Evolutionary conservation across 2,888 invertebrate species (phyloP), one percentile per base, ranked within the genome.

Genomic region (Ellobium chinense): DNA sequence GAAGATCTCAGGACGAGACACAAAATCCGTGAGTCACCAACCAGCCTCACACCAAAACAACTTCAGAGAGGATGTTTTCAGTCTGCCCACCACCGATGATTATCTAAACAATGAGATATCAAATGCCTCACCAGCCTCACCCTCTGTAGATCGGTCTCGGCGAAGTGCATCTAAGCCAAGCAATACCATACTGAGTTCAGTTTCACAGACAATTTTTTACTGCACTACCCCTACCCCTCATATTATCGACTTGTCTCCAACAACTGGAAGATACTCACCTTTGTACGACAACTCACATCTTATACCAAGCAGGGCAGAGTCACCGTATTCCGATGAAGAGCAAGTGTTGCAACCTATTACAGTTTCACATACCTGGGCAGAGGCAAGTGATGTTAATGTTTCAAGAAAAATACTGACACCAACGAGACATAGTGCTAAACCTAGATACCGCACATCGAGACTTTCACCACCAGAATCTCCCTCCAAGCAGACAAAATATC

Each of bases 261-360:
- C 62, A 39, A 18, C 60, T 14, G n/a, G 58, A 0, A 37, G 34
- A 9, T 73, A 73, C 21, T 73, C 73, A 18, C 39, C 62, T 37
- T 34, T 73, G 14, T 73, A 62, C 37, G 73, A 73, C 62, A 73
- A 73, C 18, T 46, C 73, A 1, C 60, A 60, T 1, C 27, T 73
- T 12, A 24, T 73, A 1, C 27, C 60, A 14, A 34, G 56, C 56
- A 54, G 29, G 9, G 34, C 46, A 21, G 31, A 56, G 27, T 56
- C 56, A 5, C 18, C n/a, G 1, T 56, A 7, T 46, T 7, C 18
- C 9, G 46, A 46, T 12, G 46, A 46, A 46, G 46, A 46, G 46
- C 46, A 18, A 46, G 46, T 18, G 7, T n/a, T n/a, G n/a, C n/a
- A n/a, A n/a, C n/a, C n/a, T n/a, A n/a, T n/a, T n/a, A n/a, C n/a